Evolutionary conservation across 2,113 vertebrate genomes (phyloP).

Genomic region (Marcusenius ussheri): DNA sequence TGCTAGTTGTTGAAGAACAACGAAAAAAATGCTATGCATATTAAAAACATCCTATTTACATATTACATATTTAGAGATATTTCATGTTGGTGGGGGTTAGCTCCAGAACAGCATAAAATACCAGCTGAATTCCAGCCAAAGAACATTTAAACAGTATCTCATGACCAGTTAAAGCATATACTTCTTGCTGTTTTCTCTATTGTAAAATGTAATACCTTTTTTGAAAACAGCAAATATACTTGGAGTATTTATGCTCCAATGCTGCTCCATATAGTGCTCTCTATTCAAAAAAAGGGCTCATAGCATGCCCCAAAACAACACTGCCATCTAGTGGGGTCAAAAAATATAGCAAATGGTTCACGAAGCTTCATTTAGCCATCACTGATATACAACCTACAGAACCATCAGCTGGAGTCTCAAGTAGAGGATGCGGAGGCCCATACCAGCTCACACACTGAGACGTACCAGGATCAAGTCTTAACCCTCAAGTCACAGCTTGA

Average conservation of each 20-base stretch:
- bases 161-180: not conserved
- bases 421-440: constrained; percentile 41
- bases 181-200: not conserved
- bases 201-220: not conserved
- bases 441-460: constrained; percentile 43
- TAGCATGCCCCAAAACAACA: not conserved
- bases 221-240: not conserved
- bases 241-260: not conserved
- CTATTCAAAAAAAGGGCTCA: not conserved
- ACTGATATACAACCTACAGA: constrained; percentile 31
- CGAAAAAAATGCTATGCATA: not conserved
- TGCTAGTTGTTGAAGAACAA: not conserved
- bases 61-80: not conserved
- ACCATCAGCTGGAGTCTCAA: constrained; percentile 41
- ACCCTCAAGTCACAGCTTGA: constrained; percentile 50
- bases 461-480: constrained; percentile 44
- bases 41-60: not conserved
- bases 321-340: not conserved
- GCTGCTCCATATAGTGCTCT: not conserved
- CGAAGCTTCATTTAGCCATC: not conserved
- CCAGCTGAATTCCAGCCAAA: not conserved
- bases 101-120: not conserved
- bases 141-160: not conserved
- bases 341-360: not conserved
- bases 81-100: not conserved